Evolutionary conservation across 1,140 invertebrate species (phyloP).

Genomic region (Aleiodes sp.): DNA sequence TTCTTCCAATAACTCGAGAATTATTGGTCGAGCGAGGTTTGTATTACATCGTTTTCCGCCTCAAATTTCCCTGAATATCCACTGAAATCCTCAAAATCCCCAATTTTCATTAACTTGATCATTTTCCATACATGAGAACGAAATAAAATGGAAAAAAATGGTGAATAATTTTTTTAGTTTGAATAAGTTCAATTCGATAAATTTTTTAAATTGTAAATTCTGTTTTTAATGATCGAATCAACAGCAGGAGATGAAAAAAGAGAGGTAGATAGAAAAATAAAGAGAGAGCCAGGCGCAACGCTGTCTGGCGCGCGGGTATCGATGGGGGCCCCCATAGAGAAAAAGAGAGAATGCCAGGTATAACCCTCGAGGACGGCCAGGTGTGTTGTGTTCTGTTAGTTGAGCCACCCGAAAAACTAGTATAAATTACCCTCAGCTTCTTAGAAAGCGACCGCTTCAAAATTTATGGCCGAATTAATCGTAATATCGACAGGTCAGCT

Average conservation of each 20-base stretch:
- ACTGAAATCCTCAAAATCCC: no score
- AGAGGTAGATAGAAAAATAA: conserved; percentile 13
- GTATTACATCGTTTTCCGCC: no score
- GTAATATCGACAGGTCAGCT: conserved; percentile 54
- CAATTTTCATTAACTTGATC: no score
- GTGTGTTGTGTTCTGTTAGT: conserved; percentile 44
- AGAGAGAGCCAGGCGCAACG: conserved; percentile 31
- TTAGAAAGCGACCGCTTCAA: conserved; percentile 51
- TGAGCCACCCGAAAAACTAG: conserved; percentile 43
- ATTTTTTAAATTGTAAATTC: no score
- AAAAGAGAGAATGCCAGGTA: conserved; percentile 45
- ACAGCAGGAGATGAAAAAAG: not conserved
- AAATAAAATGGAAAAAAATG: not conserved
- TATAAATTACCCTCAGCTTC: conserved; percentile 61
- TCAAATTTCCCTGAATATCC: no score
- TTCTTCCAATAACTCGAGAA: no score
- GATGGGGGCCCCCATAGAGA: conserved; percentile 19
- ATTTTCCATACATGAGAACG: not conserved
- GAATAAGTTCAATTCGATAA: no score
- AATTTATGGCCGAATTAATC: conserved; percentile 66
- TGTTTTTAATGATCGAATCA: no score
- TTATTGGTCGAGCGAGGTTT: no score
- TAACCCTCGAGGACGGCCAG: conserved; percentile 48
- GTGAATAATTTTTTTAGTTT: no score
- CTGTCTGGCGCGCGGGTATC: conserved; percentile 30